Base-by-base conservation (phyloP, 2,113 vertebrate species). In the Dermatemys mawii region DNA sequence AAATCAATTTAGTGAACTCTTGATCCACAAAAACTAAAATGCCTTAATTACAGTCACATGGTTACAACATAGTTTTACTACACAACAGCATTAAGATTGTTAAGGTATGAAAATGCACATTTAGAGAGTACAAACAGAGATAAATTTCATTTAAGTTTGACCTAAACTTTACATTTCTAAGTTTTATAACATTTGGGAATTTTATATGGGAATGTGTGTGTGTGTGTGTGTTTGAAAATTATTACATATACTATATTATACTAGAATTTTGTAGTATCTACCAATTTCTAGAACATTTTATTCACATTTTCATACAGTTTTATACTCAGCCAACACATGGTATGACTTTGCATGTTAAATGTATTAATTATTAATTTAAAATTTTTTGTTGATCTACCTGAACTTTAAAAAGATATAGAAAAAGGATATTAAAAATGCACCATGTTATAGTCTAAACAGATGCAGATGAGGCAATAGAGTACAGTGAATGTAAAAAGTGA, bases 1-100 rank as follows among this genome's bases (percentile, higher is more conserved):
- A 75, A 46, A 14, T 76, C 13, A 76, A 24, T 16, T 44, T 5
- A 85, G 50, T 50, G 3, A 41, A 49, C 67, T 11, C 48, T 75
- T 10, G 0, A 3, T 2, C 2, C 6, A 63, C 22, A 78, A 46
- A 76, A 38, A 44, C 11, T 35, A 11, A 91, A 88, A 79, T 29
- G 1, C 0, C 10, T 26, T 78, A 67, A 3, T 0, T 19, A 70
- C 19, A 70, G 14, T 49, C 41, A 5, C 0, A 0, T 51, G 3
- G 55, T 87, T 60, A 67, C 4, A 75, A 41, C 63, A 13, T 7
- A 46, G 3, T n/a, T 2, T 35, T 50, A 24, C 9, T 53, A 55
- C 1, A 78, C 2, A 81, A 6, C 81, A 90, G 19, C 63, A 0
- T 1, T 49, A 86, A 49, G 32, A 24, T 3, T 57, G 4, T 3